These are phyloP conservation scores for Dynastes maya DNA, from an alignment of 2,888 invertebrate genomes.

Conservation along the genomic window DNA sequence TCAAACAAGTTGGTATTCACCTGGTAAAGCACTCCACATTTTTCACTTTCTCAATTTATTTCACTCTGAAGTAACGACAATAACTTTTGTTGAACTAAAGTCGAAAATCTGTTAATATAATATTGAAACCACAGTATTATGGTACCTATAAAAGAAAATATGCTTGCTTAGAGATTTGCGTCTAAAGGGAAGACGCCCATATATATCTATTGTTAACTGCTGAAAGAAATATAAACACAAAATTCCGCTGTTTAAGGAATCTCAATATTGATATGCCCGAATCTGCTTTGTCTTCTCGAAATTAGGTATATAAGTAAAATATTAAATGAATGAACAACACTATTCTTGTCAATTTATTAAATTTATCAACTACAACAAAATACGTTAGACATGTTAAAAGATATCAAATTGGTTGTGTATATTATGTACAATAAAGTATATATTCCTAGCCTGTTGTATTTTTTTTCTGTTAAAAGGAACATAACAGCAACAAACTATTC, in stretches of 20 bases:
- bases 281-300: slow-evolving; percentile 36
- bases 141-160: slow-evolving; percentile 7
- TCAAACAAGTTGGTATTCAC: too few relatives aligned
- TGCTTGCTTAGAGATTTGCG: slow-evolving; percentile 3
- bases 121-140: slow-evolving; percentile 14
- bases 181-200: not conserved
- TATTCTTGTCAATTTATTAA: slow-evolving; percentile 43
- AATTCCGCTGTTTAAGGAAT: not conserved
- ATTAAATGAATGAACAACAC: slow-evolving; percentile 20
- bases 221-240: slow-evolving; percentile 13
- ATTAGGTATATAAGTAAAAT: slow-evolving; percentile 16
- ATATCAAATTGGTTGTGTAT: slow-evolving; percentile 48
- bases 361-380: slow-evolving; percentile 25
- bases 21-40: too few relatives aligned
- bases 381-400: slow-evolving; percentile 25
- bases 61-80: slow-evolving; percentile 24
- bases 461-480: not conserved
- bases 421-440: slow-evolving; percentile 50
- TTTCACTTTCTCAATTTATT: not conserved
- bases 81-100: slow-evolving; percentile 20
- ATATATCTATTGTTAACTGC: slow-evolving; percentile 14
- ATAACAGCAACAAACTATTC: not conserved
- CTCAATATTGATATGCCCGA: slow-evolving; percentile 24
- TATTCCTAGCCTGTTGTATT: slow-evolving; percentile 41
- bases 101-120: not conserved